Conservation (phyloP, 2,113 vertebrate species). For the Quiscalus mexicanus region DNA sequence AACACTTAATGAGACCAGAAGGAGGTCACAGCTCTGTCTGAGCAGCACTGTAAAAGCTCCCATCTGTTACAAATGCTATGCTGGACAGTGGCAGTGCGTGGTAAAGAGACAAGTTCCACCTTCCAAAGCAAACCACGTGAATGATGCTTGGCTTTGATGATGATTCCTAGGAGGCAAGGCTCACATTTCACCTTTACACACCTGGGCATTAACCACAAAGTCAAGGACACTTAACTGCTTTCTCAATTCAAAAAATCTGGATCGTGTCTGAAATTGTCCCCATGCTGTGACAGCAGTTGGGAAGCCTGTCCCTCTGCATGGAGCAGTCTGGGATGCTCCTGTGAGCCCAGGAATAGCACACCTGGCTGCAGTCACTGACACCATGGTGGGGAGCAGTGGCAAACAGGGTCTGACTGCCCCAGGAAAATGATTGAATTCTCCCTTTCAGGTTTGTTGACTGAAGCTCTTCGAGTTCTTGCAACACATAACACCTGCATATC, state of each 20-base stretch:
- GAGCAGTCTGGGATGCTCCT: not conserved
- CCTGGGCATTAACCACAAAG: conserved; percentile 52
- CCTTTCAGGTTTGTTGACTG: not conserved
- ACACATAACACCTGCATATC: not conserved
- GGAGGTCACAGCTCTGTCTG: conserved; percentile 3
- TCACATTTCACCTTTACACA: conserved; percentile 23
- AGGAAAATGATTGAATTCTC: not conserved
- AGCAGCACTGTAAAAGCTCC: conserved; percentile 21
- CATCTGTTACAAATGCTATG: conserved; percentile 14
- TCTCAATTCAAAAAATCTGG: conserved; percentile 40
- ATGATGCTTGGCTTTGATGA: conserved; percentile 22
- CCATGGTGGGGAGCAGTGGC: not conserved
- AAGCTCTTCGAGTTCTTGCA: not conserved
- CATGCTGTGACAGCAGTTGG: conserved; percentile 12
- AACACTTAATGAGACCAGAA: conserved; percentile 21
- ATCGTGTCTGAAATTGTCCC: conserved; percentile 13
- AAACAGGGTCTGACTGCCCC: rapidly evolving
- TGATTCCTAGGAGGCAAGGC: not conserved
- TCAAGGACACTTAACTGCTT: conserved; percentile 41
- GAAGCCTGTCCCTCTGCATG: not conserved
- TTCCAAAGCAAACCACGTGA: conserved; percentile 25
- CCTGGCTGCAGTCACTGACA: not conserved
- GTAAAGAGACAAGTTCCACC: conserved; percentile 18
- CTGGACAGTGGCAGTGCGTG: not conserved
- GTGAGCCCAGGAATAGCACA: not conserved